phyloP scores from a whole-genome alignment of 2,113 vertebrate species.

The Empidonax alnorum region DNA sequence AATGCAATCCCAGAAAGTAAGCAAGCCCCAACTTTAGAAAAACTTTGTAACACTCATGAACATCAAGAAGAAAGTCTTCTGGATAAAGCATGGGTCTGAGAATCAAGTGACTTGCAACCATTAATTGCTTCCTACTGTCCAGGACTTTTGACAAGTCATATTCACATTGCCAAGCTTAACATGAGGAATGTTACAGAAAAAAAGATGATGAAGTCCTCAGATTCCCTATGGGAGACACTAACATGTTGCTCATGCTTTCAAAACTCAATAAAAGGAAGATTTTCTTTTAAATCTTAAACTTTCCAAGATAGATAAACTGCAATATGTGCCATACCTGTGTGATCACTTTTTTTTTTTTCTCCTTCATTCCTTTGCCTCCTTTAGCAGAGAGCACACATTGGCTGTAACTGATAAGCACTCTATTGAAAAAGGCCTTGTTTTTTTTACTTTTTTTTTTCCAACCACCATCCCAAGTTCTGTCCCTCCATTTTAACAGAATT shows the following conservation, averaged over 20 bases:
- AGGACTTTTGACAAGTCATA: neutral
- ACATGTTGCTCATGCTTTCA: neutral
- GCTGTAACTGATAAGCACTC: neutral
- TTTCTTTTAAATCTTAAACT: neutral
- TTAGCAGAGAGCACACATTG: neutral
- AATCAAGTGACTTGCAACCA: neutral
- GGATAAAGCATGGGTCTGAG: neutral
- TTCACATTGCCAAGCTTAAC: neutral
- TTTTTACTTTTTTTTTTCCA: neutral
- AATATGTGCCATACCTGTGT: neutral
- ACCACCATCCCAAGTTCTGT: neutral
- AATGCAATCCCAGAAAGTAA: neutral
- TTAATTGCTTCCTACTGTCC: neutral
- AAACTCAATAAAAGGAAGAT: neutral
- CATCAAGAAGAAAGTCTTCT: neutral
- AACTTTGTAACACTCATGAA: neutral
- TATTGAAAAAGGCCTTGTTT: neutral
- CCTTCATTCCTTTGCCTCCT: neutral
- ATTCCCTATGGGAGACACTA: neutral
- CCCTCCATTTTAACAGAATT: neutral
- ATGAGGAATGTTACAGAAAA: neutral
- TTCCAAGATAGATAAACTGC: neutral
- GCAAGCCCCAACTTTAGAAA: neutral
- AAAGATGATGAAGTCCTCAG: neutral
- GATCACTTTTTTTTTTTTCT: neutral